phyloP scores from a whole-genome alignment of 2,888 invertebrate species.

The Lasioglossum lativentre region DNA sequence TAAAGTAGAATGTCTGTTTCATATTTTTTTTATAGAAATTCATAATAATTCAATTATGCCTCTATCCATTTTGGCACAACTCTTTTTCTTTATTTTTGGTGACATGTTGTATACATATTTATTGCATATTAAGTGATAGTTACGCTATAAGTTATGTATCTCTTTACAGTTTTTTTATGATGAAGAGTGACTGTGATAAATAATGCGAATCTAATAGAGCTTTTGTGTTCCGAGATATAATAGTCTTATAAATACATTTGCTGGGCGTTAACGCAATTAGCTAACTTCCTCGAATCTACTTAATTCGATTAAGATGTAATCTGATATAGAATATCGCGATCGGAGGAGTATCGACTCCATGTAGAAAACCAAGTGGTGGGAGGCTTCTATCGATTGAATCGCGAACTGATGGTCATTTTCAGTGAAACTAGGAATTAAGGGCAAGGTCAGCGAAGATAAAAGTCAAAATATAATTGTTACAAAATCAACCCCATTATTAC shows the following conservation, averaged over 20 bases:
- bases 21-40: neutral
- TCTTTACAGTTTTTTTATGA: neutral
- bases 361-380: slow-evolving; percentile 41
- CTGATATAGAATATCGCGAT: slow-evolving; percentile 56
- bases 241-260: slow-evolving; percentile 41
- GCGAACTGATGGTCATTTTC: slow-evolving; percentile 55
- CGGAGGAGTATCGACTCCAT: slow-evolving; percentile 42
- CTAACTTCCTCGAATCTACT: slow-evolving; percentile 40
- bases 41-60: neutral
- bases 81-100: too few relatives aligned
- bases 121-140: too few relatives aligned
- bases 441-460: slow-evolving; percentile 49
- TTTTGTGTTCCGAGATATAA: slow-evolving; percentile 16
- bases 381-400: slow-evolving; percentile 64
- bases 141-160: neutral
- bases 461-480: slow-evolving; percentile 1
- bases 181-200: neutral
- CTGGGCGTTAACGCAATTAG: slow-evolving; percentile 46
- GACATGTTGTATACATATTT: too few relatives aligned
- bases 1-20: neutral
- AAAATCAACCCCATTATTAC: too few relatives aligned
- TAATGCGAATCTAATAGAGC: slow-evolving; percentile 6
- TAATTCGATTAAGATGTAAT: slow-evolving; percentile 60
- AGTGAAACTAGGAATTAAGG: slow-evolving; percentile 54
- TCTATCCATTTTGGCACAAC: too few relatives aligned